Conservation (phyloP, 2,113 vertebrate genomes). For the Myxocyprinus asiaticus region DNA sequence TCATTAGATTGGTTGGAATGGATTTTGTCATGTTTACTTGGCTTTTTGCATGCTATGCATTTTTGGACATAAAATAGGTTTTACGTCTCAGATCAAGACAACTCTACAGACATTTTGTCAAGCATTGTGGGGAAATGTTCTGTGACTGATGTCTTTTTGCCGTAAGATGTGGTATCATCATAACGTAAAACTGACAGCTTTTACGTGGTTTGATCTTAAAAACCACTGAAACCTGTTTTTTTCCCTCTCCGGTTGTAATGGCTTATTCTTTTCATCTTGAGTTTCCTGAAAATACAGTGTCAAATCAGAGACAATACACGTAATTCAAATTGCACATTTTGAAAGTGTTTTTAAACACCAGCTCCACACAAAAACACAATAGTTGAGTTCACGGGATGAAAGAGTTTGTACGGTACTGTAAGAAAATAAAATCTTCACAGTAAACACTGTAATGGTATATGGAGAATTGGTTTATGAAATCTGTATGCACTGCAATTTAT, state of each 20-base stretch:
- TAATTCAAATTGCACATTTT: not conserved
- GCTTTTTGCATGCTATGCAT: no score
- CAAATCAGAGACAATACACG: not conserved
- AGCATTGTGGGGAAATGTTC: slow-evolving; percentile 36
- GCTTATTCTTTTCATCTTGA: not conserved
- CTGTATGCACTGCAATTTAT: not conserved
- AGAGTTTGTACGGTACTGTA: no score
- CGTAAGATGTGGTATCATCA: slow-evolving; percentile 51
- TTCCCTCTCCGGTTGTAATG: slow-evolving; percentile 19
- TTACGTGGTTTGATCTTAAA: slow-evolving; percentile 62
- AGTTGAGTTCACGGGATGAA: no score
- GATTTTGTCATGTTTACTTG: no score
- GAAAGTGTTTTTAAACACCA: not conserved
- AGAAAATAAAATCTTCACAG: no score
- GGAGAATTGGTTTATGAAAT: not conserved
- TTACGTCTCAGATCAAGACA: no score
- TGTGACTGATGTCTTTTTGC: slow-evolving; percentile 46
- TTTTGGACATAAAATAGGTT: no score
- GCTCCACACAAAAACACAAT: no score
- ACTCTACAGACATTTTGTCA: not conserved
- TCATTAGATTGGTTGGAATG: no score
- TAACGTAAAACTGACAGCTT: slow-evolving; percentile 43
- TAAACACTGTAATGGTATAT: no score
- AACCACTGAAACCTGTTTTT: slow-evolving; percentile 69
- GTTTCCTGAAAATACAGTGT: slow-evolving; percentile 12